Base-by-base conservation (phyloP, 2,888 invertebrate genomes). In the Notocelia uddmanniana region DNA sequence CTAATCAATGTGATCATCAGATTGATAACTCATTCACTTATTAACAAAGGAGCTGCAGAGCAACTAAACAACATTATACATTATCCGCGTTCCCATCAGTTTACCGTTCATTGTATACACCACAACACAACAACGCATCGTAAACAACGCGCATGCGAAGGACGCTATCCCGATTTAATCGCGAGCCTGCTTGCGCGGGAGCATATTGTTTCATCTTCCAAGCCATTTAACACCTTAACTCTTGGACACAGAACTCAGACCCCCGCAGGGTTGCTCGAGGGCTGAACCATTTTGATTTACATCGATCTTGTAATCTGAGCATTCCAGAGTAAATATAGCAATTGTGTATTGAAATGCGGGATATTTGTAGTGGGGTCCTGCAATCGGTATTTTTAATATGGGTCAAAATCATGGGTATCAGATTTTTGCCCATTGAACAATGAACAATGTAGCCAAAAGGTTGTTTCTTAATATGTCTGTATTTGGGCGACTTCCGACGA, bases 121-220 rank as follows among this genome's bases (percentile, higher is more conserved):
- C 19, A 26, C 31, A 19, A 19, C 50, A 19, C n/a, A 19, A 23
- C 34, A 18, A n/a, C 13, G 48, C 48, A 8, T 50, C 62, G 48
- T 62, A 62, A 62, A 63, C 62, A 63, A 18, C n/a, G 48, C 48
- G 23, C 31, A 50, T 19, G 63, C 34, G 19, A 63, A 41, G 57
- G 57, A 58, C 58, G 57, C 41, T 26, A 57, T 63, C 58, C 72
- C 62, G 57, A 63, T 41, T 63, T 73, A 63, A 48, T 63, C 72
- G 52, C 63, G 57, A 62, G 50, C 45, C 26, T 45, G 71, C 57
- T 60, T n/a, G 68, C 57, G 50, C 62, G 67, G 13, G 45, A n/a
- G 45, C 45, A 31, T 8, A 48, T 48, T 67, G 31, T 57, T 67
- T 13, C 19, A 2, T 15, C 31, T 6, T 3, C 0, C 57, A 19